Conservation (phyloP, 2,113 vertebrate species). For the Hirundichthys speculiger region DNA sequence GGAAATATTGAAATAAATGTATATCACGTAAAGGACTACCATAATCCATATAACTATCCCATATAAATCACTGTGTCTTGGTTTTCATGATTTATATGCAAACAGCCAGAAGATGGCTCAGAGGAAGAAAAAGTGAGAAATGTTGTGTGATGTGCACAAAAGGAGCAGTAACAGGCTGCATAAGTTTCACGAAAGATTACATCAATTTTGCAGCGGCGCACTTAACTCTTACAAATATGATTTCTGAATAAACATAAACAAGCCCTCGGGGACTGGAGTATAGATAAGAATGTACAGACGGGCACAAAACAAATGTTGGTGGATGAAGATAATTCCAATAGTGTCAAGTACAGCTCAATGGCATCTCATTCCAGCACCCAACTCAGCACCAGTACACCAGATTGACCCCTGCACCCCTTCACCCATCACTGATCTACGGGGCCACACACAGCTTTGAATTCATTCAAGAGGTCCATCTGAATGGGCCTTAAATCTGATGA, state of each 20-base stretch:
- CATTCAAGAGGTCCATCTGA: not conserved
- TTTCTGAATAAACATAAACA: slow-evolving; percentile 48
- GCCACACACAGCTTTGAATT: slow-evolving; percentile 8
- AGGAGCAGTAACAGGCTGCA: slow-evolving; percentile 28
- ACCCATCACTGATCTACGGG: slow-evolving; percentile 25
- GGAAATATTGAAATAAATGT: not conserved
- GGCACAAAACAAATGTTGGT: not conserved
- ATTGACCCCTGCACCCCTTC: slow-evolving; percentile 44
- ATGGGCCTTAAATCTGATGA: not conserved
- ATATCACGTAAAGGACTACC: not conserved
- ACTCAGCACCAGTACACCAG: slow-evolving; percentile 30
- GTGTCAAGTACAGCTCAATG: slow-evolving; percentile 1
- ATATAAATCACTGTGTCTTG: not conserved
- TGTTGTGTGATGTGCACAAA: not conserved
- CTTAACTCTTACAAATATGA: slow-evolving; percentile 7
- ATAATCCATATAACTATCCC: not conserved
- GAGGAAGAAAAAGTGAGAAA: slow-evolving; percentile 8
- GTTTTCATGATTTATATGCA: not conserved
- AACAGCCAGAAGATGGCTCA: not conserved
- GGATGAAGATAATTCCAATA: slow-evolving; percentile 10
- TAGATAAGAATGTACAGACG: slow-evolving; percentile 9
- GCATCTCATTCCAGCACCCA: slow-evolving; percentile 21
- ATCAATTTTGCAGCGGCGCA: slow-evolving; percentile 20
- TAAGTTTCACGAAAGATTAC: slow-evolving; percentile 16
- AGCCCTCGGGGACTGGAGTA: slow-evolving; percentile 1